These are phyloP conservation scores for Arvicanthis niloticus DNA, from an alignment of 2,113 vertebrate species.

Conservation along the genomic window DNA sequence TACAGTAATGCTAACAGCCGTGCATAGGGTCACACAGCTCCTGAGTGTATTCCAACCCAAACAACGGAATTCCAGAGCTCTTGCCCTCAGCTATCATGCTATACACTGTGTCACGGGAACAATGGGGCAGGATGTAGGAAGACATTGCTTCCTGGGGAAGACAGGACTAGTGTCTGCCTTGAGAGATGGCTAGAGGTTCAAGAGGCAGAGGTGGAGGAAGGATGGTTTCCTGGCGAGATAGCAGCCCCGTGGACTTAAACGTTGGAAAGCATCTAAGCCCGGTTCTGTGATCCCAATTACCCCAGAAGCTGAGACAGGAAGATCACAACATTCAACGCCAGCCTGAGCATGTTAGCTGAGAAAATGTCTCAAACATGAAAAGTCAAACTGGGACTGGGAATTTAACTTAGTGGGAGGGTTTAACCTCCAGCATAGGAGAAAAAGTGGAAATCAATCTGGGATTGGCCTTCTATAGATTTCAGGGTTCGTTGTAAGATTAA, in stretches of 20 bases:
- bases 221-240: slow-evolving; percentile 1
- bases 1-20: neutral
- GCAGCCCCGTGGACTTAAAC: neutral
- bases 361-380: neutral
- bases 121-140: slow-evolving; percentile 67
- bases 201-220: slow-evolving; percentile 35
- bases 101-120: neutral
- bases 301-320: neutral
- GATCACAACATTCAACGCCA: neutral
- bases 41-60: neutral
- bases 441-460: neutral
- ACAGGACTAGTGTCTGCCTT: slow-evolving; percentile 55
- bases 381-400: neutral
- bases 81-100: neutral
- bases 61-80: neutral
- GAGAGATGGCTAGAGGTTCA: slow-evolving; percentile 46
- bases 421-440: neutral
- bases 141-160: slow-evolving; percentile 65
- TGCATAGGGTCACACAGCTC: neutral
- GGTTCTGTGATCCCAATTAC: neutral
- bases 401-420: neutral
- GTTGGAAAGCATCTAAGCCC: neutral
- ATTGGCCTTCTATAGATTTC: neutral
- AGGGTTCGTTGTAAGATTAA: neutral
- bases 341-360: neutral